phyloP scores from a whole-genome alignment of 2,888 invertebrate species.

The Laothoe populi region DNA sequence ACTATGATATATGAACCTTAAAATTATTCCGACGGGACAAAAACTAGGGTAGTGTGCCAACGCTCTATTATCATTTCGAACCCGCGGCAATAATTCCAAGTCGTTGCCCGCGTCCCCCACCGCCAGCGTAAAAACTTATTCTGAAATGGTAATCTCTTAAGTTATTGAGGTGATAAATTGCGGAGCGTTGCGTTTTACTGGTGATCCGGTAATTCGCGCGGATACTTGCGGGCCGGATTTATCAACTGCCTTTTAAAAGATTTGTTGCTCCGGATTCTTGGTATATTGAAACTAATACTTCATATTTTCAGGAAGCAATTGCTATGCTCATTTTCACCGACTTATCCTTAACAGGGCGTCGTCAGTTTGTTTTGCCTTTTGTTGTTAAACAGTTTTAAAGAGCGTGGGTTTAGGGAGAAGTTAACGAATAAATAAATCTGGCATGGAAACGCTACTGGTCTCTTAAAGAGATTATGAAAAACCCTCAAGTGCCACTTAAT shows the following conservation, averaged over 20 bases:
- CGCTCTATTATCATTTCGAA: constrained; percentile 1
- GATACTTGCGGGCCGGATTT: constrained; percentile 34
- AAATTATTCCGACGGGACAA: constrained; percentile 1
- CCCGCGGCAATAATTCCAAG: constrained; percentile 25
- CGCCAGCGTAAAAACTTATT: constrained; percentile 40
- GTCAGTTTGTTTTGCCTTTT: too few relatives aligned
- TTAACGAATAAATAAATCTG: too few relatives aligned
- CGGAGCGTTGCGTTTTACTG: constrained; percentile 40
- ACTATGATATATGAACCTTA: constrained; percentile 1
- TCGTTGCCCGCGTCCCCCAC: constrained; percentile 29
- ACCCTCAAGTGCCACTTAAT: too few relatives aligned
- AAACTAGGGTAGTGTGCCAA: constrained; percentile 7
- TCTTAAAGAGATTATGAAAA: too few relatives aligned
- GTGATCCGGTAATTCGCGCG: constrained; percentile 34
- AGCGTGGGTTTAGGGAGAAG: too few relatives aligned
- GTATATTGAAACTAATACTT: too few relatives aligned
- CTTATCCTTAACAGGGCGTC: too few relatives aligned
- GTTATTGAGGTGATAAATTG: constrained; percentile 44
- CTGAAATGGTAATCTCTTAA: constrained; percentile 42
- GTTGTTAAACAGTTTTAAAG: too few relatives aligned
- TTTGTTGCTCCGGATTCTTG: not conserved
- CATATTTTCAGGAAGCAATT: too few relatives aligned
- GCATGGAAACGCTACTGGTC: too few relatives aligned
- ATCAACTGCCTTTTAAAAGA: constrained; percentile 2
- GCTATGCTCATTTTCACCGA: too few relatives aligned